phyloP scores from a whole-genome alignment of 1,140 invertebrate genomes.

The Panagrolaimus sp. region DNA sequence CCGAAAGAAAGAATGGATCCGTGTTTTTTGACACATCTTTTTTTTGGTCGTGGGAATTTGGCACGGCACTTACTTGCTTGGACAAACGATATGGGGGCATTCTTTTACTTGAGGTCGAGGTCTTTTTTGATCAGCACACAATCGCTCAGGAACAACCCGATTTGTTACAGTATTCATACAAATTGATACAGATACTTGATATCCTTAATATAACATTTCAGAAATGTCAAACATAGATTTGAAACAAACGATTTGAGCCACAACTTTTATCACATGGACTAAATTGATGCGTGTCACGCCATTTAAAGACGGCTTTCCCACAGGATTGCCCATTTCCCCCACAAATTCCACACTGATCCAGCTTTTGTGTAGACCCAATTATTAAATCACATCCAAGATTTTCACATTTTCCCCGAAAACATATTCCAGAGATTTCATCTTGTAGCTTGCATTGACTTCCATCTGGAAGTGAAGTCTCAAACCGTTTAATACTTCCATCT shows the following conservation, averaged over 20 bases:
- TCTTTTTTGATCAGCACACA: slow-evolving; percentile 45
- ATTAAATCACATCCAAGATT: slow-evolving; percentile 46
- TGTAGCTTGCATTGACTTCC: not conserved
- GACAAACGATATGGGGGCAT: slow-evolving; percentile 45
- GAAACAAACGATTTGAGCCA: slow-evolving; percentile 32
- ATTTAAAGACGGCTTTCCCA: slow-evolving; percentile 37
- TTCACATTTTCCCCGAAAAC: slow-evolving; percentile 1
- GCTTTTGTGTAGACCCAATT: slow-evolving; percentile 38
- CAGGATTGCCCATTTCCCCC: slow-evolving; percentile 45
- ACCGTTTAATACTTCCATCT: not conserved
- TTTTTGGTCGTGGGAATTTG: not conserved
- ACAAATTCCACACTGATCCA: slow-evolving; percentile 49
- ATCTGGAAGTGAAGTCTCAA: not conserved
- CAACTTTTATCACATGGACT: slow-evolving; percentile 45
- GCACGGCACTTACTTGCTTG: slow-evolving; percentile 40
- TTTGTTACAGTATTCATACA: slow-evolving; percentile 46
- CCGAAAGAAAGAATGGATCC: no score
- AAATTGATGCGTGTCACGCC: slow-evolving; percentile 47
- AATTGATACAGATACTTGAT: slow-evolving; percentile 45
- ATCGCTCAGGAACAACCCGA: slow-evolving; percentile 44
- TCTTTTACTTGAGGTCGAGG: slow-evolving; percentile 38
- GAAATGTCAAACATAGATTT: not conserved
- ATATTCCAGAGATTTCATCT: not conserved
- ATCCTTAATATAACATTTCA: slow-evolving; percentile 23
- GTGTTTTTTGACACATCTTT: not conserved